phyloP scores from a whole-genome alignment of 1,140 invertebrate genomes.

The Atta colombica region DNA sequence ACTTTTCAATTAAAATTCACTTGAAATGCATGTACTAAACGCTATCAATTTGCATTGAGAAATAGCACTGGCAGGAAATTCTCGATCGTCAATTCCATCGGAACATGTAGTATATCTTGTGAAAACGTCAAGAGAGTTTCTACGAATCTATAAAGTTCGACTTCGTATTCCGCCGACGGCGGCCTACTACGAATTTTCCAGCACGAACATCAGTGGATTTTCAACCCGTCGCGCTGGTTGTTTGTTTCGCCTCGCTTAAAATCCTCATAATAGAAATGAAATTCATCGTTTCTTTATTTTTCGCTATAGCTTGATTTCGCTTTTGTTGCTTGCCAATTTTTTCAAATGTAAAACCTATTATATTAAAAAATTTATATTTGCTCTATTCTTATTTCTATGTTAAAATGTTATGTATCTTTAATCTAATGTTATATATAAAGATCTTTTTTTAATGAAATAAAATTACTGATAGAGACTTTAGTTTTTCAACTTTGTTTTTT shows the following conservation, averaged over 20 bases:
- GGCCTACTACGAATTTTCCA: constrained; percentile 23
- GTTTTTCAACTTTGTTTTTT: neutral
- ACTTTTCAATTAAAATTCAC: neutral
- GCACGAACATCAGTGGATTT: constrained; percentile 41
- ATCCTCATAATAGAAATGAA: constrained; percentile 44
- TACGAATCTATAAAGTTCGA: constrained; percentile 47
- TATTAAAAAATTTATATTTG: neutral
- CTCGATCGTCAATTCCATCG: constrained; percentile 38
- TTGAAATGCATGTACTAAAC: constrained; percentile 13
- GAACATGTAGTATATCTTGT: constrained; percentile 50
- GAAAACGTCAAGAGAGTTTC: constrained; percentile 39
- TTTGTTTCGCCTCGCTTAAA: constrained; percentile 36
- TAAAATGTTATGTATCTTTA: neutral
- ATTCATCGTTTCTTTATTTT: constrained; percentile 11
- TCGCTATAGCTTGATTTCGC: neutral
- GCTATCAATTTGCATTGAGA: constrained; percentile 32
- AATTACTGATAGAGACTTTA: neutral
- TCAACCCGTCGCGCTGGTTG: neutral
- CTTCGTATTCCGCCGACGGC: constrained; percentile 26
- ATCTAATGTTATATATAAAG: neutral
- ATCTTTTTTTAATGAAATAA: neutral
- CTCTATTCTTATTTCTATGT: too few species aligned
- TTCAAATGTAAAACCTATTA: neutral
- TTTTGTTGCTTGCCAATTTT: neutral
- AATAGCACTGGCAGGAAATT: constrained; percentile 2